Evolutionary conservation across 2,888 invertebrate genomes (phyloP).

Genomic region (Tuta absoluta): DNA sequence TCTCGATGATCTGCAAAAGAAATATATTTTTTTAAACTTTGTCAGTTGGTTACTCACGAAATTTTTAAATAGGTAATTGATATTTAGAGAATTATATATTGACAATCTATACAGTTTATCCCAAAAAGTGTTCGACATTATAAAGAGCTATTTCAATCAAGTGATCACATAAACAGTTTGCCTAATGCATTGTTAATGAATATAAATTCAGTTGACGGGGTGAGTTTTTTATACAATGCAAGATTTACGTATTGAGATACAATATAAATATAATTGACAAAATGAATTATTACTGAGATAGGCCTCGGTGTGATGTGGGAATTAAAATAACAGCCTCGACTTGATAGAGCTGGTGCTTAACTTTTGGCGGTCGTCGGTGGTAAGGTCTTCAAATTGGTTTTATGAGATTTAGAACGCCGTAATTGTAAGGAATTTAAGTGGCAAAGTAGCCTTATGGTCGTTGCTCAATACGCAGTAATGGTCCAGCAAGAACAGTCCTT

Average conservation of each 20-base stretch:
- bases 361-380: not conserved
- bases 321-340: constrained; percentile 2
- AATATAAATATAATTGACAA: not conserved
- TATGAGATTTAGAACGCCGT: not conserved
- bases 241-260: not conserved
- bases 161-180: no score
- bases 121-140: no score
- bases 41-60: no score
- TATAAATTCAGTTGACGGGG: not conserved
- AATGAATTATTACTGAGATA: not conserved
- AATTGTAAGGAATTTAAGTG: constrained; percentile 16
- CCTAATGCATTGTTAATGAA: not conserved
- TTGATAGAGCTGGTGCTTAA: not conserved
- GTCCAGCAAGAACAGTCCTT: constrained; percentile 16
- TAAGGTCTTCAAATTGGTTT: not conserved
- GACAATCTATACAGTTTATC: no score
- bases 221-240: not conserved
- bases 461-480: constrained; percentile 14
- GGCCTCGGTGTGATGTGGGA: not conserved
- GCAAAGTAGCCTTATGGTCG: constrained; percentile 12
- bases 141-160: no score
- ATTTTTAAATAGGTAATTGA: no score
- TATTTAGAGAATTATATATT: no score
- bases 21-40: no score
- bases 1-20: constrained; percentile 44